phyloP scores from a whole-genome alignment of 2,797 vertebrate species.

The Malacoraja senta region DNA sequence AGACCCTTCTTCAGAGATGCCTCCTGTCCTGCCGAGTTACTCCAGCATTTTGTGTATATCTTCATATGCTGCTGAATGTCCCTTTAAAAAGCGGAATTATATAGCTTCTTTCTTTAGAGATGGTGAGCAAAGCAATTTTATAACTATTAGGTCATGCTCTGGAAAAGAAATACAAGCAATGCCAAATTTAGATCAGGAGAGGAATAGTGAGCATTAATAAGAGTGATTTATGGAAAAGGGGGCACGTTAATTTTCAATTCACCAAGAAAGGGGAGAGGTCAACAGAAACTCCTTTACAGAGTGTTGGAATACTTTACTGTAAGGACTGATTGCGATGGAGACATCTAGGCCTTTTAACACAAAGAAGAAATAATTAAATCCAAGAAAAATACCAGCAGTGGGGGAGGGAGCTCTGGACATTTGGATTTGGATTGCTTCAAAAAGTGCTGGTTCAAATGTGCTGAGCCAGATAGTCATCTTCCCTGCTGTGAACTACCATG shows the following conservation, averaged over 20 bases:
- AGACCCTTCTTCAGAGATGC: too few species aligned
- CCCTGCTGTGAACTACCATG: background rate
- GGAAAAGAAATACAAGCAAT: background rate
- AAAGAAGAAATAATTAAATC: too few species aligned
- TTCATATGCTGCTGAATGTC: background rate
- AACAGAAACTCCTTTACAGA: background rate
- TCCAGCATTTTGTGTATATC: too few species aligned
- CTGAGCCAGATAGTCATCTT: too few species aligned
- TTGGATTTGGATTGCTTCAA: too few species aligned
- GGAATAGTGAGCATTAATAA: background rate
- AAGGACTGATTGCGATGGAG: background rate
- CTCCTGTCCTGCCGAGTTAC: too few species aligned
- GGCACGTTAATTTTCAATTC: background rate
- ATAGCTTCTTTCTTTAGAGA: background rate
- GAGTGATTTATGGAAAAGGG: background rate
- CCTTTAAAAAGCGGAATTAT: background rate
- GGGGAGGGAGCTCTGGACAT: too few species aligned
- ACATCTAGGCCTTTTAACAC: too few species aligned
- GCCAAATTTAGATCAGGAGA: background rate
- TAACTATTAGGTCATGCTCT: background rate
- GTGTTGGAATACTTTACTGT: background rate
- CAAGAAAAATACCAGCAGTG: too few species aligned
- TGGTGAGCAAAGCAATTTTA: background rate
- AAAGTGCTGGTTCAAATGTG: too few species aligned
- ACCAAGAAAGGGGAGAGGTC: background rate